Conservation (phyloP, 1,140 invertebrate genomes). For the Andrena cerasifolii region DNA sequence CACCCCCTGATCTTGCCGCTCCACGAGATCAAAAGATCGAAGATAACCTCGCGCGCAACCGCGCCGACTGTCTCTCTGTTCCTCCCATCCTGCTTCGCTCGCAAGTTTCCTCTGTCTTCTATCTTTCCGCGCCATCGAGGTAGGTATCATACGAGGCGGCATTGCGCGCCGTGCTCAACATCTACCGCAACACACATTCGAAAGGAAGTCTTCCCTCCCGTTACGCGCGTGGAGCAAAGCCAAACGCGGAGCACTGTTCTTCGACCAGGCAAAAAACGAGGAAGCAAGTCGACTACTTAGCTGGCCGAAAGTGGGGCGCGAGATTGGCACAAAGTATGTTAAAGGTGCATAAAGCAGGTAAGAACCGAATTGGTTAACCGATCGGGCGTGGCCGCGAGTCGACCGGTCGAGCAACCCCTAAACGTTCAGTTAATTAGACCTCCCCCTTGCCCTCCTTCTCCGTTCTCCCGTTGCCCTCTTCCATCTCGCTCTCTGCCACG, state of each 20-base stretch:
- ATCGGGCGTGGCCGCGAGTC: constrained; percentile 73
- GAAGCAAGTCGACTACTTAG: neutral
- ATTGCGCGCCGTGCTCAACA: no score
- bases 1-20: constrained; percentile 32
- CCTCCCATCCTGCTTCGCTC: neutral
- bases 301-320: constrained; percentile 13
- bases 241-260: no score
- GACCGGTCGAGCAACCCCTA: constrained; percentile 71
- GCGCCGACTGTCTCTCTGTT: constrained; percentile 35
- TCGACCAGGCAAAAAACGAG: neutral
- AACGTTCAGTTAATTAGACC: constrained; percentile 79
- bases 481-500: neutral
- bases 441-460: constrained; percentile 45
- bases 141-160: no score
- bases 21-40: constrained; percentile 72
- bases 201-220: no score
- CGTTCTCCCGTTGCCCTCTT: neutral
- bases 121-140: no score
- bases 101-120: neutral
- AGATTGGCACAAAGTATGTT: constrained; percentile 61
- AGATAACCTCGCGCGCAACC: constrained; percentile 65
- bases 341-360: constrained; percentile 58
- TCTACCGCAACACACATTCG: no score
- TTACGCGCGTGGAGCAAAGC: no score
- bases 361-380: constrained; percentile 64